Evolutionary conservation across 2,113 vertebrate genomes (phyloP), one percentile per base, ranked within the genome.

Genomic region (Romanogobio albipinnatus): DNA sequence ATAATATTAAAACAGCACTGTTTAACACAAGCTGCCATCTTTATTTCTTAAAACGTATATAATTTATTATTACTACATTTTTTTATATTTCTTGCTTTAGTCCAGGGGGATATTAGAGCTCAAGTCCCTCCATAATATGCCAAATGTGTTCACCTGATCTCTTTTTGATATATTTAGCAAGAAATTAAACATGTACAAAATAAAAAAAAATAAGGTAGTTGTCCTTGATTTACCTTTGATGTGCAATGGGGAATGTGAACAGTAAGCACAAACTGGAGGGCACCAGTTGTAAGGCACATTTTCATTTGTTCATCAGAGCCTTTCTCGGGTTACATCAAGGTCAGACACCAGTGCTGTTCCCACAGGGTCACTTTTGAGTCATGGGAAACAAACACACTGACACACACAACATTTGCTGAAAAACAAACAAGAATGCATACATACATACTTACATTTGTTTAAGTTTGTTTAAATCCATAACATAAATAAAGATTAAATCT

Each of bases 261-360:
- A 62, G 5, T 58, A 24, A 64, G 9, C 29, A 59, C 3, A 78
- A 78, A 59, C 10, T 24, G 17, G 74, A 56, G 49, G 9, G 26
- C 49, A 61, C 0, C 22, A 19, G 29, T 58, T 75, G 15, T 51
- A 8, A 75, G 14, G 6, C n/a, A 17, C 49, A 75, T 62, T 61
- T 79, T 62, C 45, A 59, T 26, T 36, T 77, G 33, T 59, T 77
- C 22, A 39, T 59, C 5, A 36, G 49, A 19, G 49, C 74, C 33
- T 58, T 59, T 7, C 2, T 76, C 7, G 0, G n/a, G 36, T 64
- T 19, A 26, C n/a, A 39, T 33, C 29, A 77, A 45, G 76, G 33
- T 61, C 77, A 79, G 58, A 64, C 77, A 64, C 58, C 39, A 62
- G 77, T 62, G 77, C 7, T 61, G 77, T 17, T 79, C 77, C 6